Base-by-base conservation (phyloP, 2,888 invertebrate species). In the Platycnemis pennipes region DNA sequence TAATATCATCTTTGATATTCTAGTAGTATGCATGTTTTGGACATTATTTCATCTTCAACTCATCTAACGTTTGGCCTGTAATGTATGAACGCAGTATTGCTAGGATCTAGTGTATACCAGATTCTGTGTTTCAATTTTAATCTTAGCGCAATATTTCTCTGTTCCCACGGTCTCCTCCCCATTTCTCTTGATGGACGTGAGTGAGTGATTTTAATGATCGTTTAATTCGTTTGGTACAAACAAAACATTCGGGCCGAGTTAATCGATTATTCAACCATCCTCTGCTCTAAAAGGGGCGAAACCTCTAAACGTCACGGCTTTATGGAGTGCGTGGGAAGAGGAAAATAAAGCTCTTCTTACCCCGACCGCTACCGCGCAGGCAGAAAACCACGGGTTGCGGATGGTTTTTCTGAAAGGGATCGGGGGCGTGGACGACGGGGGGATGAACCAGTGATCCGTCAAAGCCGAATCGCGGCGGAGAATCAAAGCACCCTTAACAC, bases 241-340 rank as follows among this genome's bases (percentile, higher is more conserved):
- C 91, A 91, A 63, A 63, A 42, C 91, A 63, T 63, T 91, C n/a
- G 56, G 42, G 22, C 19, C 91, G 63, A 42, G 63, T 91, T 56
- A 91, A 45, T 44, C 91, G 91, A 91, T 91, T 91, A 56, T 91
- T 91, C 91, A 56, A 44, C 44, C 91, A 91, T 63, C 91, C 63
- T n/a, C 63, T 13, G 63, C 37, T 56, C 56, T 45, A 91, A 56
- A 63, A 89, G 2, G 0, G 63, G 77, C 26, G 37, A n/a, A 77
- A 37, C 77, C 0, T 37, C n/a, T 77, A 37, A 37, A 77, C 31
- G 77, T 37, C 77, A 77, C 77, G 77, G 13, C 1, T 77, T 77
- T 77, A 37, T 77, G 37, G 56, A 63, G 63, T 63, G 56, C 91
- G 91, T 91, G 91, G 91, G 91, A 91, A 63, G 19, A 26, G 56